Evolutionary conservation across 2,888 invertebrate species (phyloP).

Genomic region (Cheiracanthium punctorium): DNA sequence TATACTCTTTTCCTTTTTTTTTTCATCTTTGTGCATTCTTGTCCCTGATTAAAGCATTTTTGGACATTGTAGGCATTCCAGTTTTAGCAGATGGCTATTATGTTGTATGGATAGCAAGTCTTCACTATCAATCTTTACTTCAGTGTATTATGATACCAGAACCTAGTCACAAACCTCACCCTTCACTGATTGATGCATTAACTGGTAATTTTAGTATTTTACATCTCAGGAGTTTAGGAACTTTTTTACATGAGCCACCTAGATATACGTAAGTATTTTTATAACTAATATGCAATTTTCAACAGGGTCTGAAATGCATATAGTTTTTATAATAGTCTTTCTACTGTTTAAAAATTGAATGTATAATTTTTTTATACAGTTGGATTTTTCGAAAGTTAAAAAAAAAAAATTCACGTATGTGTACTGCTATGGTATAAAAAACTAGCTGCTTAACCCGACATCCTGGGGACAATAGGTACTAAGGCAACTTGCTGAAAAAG

Average conservation of each 20-base stretch:
- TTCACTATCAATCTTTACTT: slow-evolving; percentile 59
- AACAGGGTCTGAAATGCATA: neutral
- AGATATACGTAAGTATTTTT: slow-evolving; percentile 54
- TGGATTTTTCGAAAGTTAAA: too few species aligned
- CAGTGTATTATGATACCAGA: slow-evolving; percentile 59
- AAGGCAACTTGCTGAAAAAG: too few species aligned
- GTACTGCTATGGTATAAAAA: too few species aligned
- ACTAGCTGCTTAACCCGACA: too few species aligned
- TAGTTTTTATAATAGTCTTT: neutral
- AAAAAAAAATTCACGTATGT: too few species aligned
- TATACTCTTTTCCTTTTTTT: too few species aligned
- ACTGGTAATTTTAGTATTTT: slow-evolving; percentile 40
- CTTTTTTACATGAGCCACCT: slow-evolving; percentile 54
- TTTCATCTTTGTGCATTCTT: too few species aligned
- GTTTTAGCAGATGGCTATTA: slow-evolving; percentile 60
- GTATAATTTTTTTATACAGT: too few species aligned
- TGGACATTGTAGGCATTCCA: slow-evolving; percentile 53
- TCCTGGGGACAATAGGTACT: too few species aligned
- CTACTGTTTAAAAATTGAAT: too few species aligned
- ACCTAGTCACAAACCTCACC: slow-evolving; percentile 56
- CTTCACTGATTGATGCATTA: slow-evolving; percentile 45
- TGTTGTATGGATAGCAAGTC: slow-evolving; percentile 50
- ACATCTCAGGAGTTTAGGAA: slow-evolving; percentile 8
- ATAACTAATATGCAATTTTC: neutral
- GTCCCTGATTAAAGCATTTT: too few species aligned